Conservation (phyloP, 2,797 vertebrate species). For the Clarias laeviceps region DNA sequence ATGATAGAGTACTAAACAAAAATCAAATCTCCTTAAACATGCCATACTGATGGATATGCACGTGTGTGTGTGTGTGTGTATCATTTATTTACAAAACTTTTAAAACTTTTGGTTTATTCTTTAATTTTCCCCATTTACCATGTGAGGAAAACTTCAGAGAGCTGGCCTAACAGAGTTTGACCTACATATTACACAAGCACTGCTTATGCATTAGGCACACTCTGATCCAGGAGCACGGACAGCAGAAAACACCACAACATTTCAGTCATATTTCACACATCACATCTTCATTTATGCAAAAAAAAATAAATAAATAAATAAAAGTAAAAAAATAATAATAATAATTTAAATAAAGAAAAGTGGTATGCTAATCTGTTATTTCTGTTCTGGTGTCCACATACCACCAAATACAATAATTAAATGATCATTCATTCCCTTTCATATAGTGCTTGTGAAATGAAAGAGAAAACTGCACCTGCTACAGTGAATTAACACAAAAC, state of each 20-base stretch:
- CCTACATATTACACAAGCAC: slow-evolving; percentile 65
- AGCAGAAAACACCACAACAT: neutral
- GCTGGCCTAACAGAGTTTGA: slow-evolving; percentile 55
- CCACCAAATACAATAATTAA: neutral
- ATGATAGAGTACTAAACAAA: neutral
- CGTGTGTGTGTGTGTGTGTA: neutral
- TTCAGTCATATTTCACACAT: neutral
- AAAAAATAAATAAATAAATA: no score
- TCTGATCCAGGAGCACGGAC: slow-evolving; percentile 6
- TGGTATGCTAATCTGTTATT: neutral
- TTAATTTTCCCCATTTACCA: neutral
- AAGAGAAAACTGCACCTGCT: neutral
- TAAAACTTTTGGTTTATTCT: neutral
- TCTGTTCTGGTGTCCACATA: neutral
- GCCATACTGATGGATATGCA: no score
- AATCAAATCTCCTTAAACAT: neutral
- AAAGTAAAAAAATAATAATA: no score
- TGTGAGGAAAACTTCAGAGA: slow-evolving; percentile 24
- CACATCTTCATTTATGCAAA: neutral
- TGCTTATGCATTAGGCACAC: slow-evolving; percentile 31
- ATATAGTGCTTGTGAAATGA: neutral
- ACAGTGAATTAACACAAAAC: neutral
- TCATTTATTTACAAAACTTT: neutral
- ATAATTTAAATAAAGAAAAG: neutral
- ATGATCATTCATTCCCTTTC: neutral